Evolutionary conservation across 2,113 vertebrate genomes (phyloP), one percentile per base, ranked within the genome.

Genomic region (Stegastes partitus): DNA sequence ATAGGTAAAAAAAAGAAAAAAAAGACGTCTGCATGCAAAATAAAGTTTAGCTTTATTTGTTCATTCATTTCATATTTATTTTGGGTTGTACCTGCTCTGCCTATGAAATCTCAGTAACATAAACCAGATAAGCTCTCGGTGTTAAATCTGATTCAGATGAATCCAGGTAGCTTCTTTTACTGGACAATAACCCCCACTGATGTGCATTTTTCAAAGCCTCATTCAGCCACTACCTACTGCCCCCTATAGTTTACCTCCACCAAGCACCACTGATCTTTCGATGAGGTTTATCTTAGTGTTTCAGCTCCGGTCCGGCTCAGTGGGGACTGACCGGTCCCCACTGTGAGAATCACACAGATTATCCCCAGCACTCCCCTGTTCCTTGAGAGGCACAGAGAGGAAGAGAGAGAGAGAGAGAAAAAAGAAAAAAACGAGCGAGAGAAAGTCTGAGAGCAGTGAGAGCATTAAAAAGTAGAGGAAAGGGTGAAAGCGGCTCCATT

Each of bases 271-370:
- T 73, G 74, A 59, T 74, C 63, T 76, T 77, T 26, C 62, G 28
- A 72, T 74, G 61, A 76, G 85, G 63, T 91, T 92, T 88, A 90
- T 91, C 79, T 82, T 42, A 31, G 68, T 62, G 61, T 84, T 82
- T 79, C 71, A 88, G 68, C 85, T 87, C 58, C 47, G 79, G 79
- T 86, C 75, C 57, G 72, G 82, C 77, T 84, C 54, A 74, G 66
- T 76, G 71, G 77, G 75, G 61, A 81, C 83, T 58, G 63, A 84
- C 70, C 18, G 6, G 44, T 63, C 69, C 55, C 74, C 71, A 66
- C 75, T 83, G 82, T 72, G 81, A 70, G 82, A 83, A 83, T 86
- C 86, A 83, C 73, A 88, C 59, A 89, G 86, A 91, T 91, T 81
- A 90, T 85, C 76, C 74, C 23, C 26, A 76, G 54, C 53, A 31